phyloP scores from a whole-genome alignment of 1,140 invertebrate genomes.

The Chironomus tepperi region DNA sequence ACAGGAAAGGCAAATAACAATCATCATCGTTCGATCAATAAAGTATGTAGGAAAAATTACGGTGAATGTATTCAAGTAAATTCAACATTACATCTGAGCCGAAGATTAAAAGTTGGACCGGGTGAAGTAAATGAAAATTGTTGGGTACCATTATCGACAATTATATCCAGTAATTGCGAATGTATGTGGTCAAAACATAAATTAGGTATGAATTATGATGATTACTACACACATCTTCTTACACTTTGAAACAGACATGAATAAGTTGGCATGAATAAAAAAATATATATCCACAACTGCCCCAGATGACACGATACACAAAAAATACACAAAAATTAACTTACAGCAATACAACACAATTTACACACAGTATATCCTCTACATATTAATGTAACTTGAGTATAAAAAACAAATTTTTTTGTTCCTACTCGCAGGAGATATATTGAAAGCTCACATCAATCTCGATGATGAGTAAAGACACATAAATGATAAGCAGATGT shows the following conservation, averaged over 20 bases:
- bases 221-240: background rate
- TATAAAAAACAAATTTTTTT: background rate
- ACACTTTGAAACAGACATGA: background rate
- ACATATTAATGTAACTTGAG: background rate
- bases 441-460: conserved; percentile 1
- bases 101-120: background rate
- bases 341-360: background rate
- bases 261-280: too few relatives aligned
- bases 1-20: background rate
- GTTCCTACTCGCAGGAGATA: background rate
- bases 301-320: background rate
- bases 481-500: background rate
- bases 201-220: background rate
- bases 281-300: too few relatives aligned
- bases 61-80: background rate
- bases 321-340: background rate
- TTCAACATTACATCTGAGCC: background rate
- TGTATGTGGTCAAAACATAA: background rate
- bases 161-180: background rate
- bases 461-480: background rate
- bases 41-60: background rate
- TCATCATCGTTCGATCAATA: background rate
- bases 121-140: background rate
- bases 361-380: background rate
- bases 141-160: background rate